Percentiles rank a stretch among this genome's conserved stretches.
Conservation (phyloP, 2,113 vertebrate genomes). For the Ceyx margarethae region DNA sequence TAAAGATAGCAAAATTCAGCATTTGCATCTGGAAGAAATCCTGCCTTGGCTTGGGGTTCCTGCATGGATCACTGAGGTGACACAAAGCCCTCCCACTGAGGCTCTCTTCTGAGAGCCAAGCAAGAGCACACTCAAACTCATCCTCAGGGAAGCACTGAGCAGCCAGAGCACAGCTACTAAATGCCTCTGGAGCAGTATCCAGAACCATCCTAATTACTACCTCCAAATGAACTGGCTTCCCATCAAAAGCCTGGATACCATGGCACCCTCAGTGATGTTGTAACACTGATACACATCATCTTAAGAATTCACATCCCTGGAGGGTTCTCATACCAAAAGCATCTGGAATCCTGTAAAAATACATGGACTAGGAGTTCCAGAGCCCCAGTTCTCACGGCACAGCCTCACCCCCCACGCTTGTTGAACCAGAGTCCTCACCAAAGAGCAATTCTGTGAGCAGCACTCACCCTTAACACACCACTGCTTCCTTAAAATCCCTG, state of each 20-base stretch:
- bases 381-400: background rate
- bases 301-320: background rate
- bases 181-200: background rate
- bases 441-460: background rate
- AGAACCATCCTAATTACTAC: background rate
- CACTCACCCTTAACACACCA: background rate
- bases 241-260: background rate
- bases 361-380: background rate
- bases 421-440: background rate
- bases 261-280: background rate
- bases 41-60: background rate
- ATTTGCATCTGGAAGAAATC: constrained; percentile 31
- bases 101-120: background rate
- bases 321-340: background rate
- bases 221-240: background rate
- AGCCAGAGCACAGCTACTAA: background rate
- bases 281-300: rapidly evolving
- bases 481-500: background rate
- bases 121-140: background rate
- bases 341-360: background rate
- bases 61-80: background rate
- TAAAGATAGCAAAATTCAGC: background rate
- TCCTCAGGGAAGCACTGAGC: background rate
- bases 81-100: background rate
- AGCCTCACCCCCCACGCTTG: background rate